Base-by-base conservation (phyloP, 2,113 vertebrate genomes). In the Mesitornis unicolor region DNA sequence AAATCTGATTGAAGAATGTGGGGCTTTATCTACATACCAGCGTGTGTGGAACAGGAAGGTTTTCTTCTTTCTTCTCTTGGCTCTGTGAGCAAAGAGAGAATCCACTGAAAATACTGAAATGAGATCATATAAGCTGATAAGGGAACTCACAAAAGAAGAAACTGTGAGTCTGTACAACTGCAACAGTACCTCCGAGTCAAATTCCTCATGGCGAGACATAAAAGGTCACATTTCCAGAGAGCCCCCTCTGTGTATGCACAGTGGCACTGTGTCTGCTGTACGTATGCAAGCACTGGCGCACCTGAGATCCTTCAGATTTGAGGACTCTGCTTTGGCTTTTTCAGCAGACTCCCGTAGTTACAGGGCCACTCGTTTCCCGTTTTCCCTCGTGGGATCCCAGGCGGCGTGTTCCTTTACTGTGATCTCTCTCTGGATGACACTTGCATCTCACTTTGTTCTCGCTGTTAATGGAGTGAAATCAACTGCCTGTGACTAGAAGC, bases 1-100 rank as follows among this genome's bases (percentile, higher is more conserved):
- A 96, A 94, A 78, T 84, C 56, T 80, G 89, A 95, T 77, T 84
- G 73, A 84, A 90, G 84, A 89, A 67, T 43, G 20, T 67, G 43
- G 35, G n/a, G 13, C 31, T 90, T 88, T 95, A 89, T 95, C 68
- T 90, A 71, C 73, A 89, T 84, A 85, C 40, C 56, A 71, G 42
- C 8, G 68, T 31, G 18, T n/a, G 68, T 64, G 64, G 21, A 90
- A 92, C 45, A 60, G 50, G 42, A 73, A 84, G 33, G 35, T 42
- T 84, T 94, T 71, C 51, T 75, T 85, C 50, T 73, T 87, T 57
- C 61, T 36, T 83, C 26, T 38, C 53, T 59, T 51, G 38, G 33
- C 42, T 50, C 75, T 59, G 31, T 54, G 35, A 89, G 48, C 78
- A 79, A 47, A 61, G 20, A 81, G 21, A 84, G 18, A 93, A 92